Base-by-base conservation (phyloP, 2,888 invertebrate genomes). In the Acrobasis suavella region DNA sequence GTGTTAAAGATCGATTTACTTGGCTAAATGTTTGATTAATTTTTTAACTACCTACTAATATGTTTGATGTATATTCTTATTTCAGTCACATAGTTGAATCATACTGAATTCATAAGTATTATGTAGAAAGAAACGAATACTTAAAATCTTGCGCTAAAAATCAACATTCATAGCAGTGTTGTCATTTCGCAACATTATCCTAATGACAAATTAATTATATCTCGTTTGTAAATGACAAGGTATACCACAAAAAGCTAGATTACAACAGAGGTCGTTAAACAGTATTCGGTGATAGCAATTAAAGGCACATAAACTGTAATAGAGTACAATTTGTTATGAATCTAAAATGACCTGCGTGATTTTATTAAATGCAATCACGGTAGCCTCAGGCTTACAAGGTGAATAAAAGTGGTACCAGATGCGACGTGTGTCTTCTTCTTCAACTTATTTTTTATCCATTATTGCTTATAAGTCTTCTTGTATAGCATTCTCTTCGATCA, bases 281-380 rank as follows among this genome's bases (percentile, higher is more conserved):
- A 72, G 67, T 63, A 63, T 64, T 69, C 67, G 61, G 65, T 68
- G 64, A 59, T 62, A 67, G 65, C 75, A 74, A 75, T 78, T 78
- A 77, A 69, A 69, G 63, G 64, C 64, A 51, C 65, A 72, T 75
- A 67, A 72, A 71, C 60, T 67, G 63, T 75, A 79, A 78, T 75
- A 67, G 69, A 32, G 10, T 51, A 67, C 73, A 70, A 75, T 79
- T 77, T 76, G 72, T 73, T 72, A 72, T 72, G 65, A 69, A 71
- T 66, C 65, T 68, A 71, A 60, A 75, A 69, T 61, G 64, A 71
- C 69, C 65, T 62, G 66, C 37, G 54, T 62, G 58, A 52, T 58
- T 63, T 62, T 63, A 65, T 65, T 62, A 66, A 67, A 64, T 64
- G 64, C 64, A 64, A 73, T 70, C 75, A 76, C 72, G 74, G 71